These are phyloP conservation scores for Drosophila kuntzei DNA, from an alignment of 2,888 invertebrate genomes.

Conservation along the genomic window DNA sequence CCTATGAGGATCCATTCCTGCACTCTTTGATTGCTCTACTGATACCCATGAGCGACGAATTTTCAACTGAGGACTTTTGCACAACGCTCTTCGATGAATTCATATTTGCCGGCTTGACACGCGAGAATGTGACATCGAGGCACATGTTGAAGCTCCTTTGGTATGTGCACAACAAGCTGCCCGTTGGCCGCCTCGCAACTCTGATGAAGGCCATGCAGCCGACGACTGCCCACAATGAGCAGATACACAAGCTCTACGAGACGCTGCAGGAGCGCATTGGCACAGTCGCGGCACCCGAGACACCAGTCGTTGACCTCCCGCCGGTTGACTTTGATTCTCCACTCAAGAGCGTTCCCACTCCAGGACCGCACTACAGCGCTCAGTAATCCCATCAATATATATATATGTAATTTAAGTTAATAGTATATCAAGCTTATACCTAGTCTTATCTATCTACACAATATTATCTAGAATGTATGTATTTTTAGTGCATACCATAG, in stretches of 20 bases:
- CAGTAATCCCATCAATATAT: conserved; percentile 39
- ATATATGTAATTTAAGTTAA: conserved; percentile 73
- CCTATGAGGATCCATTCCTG: conserved; percentile 97
- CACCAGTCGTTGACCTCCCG: conserved; percentile 88
- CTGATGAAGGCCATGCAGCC: conserved; percentile 86
- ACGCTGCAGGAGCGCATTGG: conserved; percentile 92
- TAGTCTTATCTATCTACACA: conserved; percentile 3
- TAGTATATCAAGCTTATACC: neutral
- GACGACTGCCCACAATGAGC: conserved; percentile 92
- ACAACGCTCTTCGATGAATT: conserved; percentile 98
- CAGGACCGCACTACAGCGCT: conserved; percentile 88
- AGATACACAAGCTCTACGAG: conserved; percentile 92
- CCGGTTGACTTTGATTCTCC: conserved; percentile 92
- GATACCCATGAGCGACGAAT: conserved; percentile 96
- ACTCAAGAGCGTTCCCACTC: conserved; percentile 94
- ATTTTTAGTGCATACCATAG: neutral
- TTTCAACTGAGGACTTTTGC: conserved; percentile 96
- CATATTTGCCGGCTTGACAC: conserved; percentile 94
- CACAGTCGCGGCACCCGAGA: conserved; percentile 87
- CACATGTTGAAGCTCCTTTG: conserved; percentile 96
- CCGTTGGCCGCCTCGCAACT: conserved; percentile 87
- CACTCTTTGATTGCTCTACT: conserved; percentile 93
- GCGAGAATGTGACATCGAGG: conserved; percentile 94
- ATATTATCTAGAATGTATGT: neutral
- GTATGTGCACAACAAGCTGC: conserved; percentile 93